Percentiles rank a stretch among this genome's conserved stretches.
Conservation (phyloP, 2,113 vertebrate genomes). For the Danionella cerebrum region DNA sequence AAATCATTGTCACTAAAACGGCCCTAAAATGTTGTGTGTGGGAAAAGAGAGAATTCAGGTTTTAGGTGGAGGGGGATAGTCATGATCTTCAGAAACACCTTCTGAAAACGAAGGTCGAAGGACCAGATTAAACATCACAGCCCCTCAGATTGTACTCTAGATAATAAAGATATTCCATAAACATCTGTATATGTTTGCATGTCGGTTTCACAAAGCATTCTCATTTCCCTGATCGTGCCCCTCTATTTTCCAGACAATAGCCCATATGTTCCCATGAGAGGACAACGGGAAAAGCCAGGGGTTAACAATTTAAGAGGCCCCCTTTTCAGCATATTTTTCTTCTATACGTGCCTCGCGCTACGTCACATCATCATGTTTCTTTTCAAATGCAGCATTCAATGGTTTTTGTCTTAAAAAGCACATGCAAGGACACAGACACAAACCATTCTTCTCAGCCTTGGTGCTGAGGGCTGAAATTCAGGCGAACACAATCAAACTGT, state of each 20-base stretch:
- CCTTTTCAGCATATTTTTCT: neutral
- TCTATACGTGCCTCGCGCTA: slow-evolving; percentile 6
- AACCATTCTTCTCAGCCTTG: neutral
- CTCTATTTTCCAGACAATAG: slow-evolving; percentile 14
- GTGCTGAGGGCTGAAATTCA: neutral
- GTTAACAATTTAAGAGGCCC: neutral
- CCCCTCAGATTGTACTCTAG: neutral
- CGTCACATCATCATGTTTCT: slow-evolving; percentile 5
- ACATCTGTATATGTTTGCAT: neutral
- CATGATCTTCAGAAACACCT: neutral
- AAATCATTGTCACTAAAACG: slow-evolving; percentile 8
- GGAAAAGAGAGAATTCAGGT: neutral
- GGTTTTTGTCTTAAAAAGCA: too few relatives aligned
- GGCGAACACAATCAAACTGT: neutral
- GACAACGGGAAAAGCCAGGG: slow-evolving; percentile 13
- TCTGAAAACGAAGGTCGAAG: neutral
- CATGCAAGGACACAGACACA: neutral
- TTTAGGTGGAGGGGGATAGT: neutral
- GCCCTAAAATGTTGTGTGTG: neutral
- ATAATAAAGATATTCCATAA: neutral
- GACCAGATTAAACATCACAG: neutral
- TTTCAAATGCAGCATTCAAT: neutral
- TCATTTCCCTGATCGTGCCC: neutral
- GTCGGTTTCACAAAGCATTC: neutral
- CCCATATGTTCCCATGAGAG: neutral